phyloP scores from a whole-genome alignment of 2,797 vertebrate species.

The Alosa sapidissima region DNA sequence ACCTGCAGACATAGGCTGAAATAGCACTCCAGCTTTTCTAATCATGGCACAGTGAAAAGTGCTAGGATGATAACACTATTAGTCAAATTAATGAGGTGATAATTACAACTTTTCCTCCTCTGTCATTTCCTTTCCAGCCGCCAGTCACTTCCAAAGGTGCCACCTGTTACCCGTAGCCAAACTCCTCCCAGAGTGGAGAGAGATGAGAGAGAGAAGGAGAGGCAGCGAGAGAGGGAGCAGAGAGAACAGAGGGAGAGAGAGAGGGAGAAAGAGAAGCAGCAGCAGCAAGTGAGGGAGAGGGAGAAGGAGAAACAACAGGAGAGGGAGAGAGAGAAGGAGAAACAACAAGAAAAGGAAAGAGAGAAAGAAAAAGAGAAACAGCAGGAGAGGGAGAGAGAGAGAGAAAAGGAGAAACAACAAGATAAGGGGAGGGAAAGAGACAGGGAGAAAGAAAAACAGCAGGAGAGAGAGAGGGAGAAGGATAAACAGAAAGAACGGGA shows the following conservation, averaged over 20 bases:
- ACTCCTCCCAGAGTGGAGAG: conserved; percentile 67
- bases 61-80: not conserved
- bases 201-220: conserved; percentile 48
- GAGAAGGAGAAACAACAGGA: conserved; percentile 51
- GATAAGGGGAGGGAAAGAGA: conserved; percentile 62
- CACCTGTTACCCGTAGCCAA: conserved; percentile 63
- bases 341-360: conserved; percentile 57
- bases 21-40: not conserved
- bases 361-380: conserved; percentile 52
- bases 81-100: conserved; percentile 19
- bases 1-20: not conserved
- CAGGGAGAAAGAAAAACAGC: conserved; percentile 35
- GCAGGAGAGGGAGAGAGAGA: conserved; percentile 50
- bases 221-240: conserved; percentile 22
- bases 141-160: conserved; percentile 81
- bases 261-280: conserved; percentile 38
- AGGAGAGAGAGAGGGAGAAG: conserved; percentile 53
- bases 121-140: conserved; percentile 65
- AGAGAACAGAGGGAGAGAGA: conserved; percentile 21
- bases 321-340: conserved; percentile 50
- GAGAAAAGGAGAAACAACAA: conserved; percentile 55
- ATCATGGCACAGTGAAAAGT: not conserved
- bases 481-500: conserved; percentile 25
- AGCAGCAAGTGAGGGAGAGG: conserved; percentile 40
- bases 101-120: not conserved